Conservation (phyloP, 2,797 vertebrate species). For the Sebastes steindachneri region DNA sequence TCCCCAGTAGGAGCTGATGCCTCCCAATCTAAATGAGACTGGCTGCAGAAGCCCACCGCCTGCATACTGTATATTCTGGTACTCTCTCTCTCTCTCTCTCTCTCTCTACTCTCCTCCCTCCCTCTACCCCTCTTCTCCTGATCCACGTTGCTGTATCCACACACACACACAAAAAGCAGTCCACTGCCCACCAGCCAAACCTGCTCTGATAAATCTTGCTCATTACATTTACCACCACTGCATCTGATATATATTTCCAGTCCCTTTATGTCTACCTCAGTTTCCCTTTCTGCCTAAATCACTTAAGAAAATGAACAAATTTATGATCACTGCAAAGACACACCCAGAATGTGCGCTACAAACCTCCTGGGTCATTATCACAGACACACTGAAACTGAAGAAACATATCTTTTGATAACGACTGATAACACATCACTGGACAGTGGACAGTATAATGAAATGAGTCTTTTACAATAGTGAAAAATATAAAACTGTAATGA, state of each 20-base stretch:
- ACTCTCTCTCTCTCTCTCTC: constrained; percentile 14
- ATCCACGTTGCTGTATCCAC: constrained; percentile 28
- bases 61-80: constrained; percentile 55
- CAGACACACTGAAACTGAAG: neutral
- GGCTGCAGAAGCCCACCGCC: constrained; percentile 71
- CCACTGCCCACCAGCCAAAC: constrained; percentile 9
- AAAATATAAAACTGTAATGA: neutral
- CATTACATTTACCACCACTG: neutral
- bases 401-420: neutral
- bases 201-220: neutral
- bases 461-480: neutral
- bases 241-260: neutral
- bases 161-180: constrained; percentile 21
- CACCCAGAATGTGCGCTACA: constrained; percentile 10
- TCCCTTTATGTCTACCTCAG: neutral
- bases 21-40: constrained; percentile 55
- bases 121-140: neutral
- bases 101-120: neutral
- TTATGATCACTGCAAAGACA: constrained; percentile 23
- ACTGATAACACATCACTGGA: neutral
- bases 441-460: neutral
- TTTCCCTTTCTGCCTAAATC: neutral
- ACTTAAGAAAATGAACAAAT: constrained; percentile 25
- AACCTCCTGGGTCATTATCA: constrained; percentile 3
- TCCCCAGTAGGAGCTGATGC: constrained; percentile 34